Evolutionary conservation across 1,140 invertebrate genomes (phyloP).

Genomic region (Brachionus calyciflorus): DNA sequence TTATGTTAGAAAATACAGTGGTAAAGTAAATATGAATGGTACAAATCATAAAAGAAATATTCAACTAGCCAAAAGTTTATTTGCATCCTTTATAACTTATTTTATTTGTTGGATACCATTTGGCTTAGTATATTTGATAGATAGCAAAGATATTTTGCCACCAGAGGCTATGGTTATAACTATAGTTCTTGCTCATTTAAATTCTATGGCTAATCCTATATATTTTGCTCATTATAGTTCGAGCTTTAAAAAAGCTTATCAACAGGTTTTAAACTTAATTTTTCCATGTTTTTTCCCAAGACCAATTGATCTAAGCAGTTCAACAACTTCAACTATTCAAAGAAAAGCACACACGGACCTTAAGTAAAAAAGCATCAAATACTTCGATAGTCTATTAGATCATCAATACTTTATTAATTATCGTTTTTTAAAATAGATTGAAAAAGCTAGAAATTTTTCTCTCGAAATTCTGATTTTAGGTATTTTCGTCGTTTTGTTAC

Average conservation of each 20-base stretch:
- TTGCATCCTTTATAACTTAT: conserved; percentile 38
- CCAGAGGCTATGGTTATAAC: conserved; percentile 7
- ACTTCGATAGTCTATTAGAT: no score
- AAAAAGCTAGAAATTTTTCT: no score
- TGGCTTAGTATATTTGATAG: conserved; percentile 18
- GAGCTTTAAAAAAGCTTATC: background rate
- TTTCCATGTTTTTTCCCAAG: background rate
- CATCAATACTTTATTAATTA: no score
- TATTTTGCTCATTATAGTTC: conserved; percentile 31
- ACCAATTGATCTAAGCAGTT: no score
- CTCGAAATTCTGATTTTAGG: no score
- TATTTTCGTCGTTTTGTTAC: no score
- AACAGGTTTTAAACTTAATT: background rate
- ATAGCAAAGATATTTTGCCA: background rate
- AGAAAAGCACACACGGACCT: no score
- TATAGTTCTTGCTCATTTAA: conserved; percentile 6
- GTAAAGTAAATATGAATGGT: background rate
- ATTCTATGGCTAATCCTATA: background rate
- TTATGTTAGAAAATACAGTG: background rate
- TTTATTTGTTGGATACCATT: conserved; percentile 40
- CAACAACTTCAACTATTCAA: no score
- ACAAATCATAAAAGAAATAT: background rate
- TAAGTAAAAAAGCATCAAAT: no score
- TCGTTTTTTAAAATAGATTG: no score
- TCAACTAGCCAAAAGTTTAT: conserved; percentile 18